Conservation (phyloP, 2,797 vertebrate genomes). For the Chloroceryle inda region DNA sequence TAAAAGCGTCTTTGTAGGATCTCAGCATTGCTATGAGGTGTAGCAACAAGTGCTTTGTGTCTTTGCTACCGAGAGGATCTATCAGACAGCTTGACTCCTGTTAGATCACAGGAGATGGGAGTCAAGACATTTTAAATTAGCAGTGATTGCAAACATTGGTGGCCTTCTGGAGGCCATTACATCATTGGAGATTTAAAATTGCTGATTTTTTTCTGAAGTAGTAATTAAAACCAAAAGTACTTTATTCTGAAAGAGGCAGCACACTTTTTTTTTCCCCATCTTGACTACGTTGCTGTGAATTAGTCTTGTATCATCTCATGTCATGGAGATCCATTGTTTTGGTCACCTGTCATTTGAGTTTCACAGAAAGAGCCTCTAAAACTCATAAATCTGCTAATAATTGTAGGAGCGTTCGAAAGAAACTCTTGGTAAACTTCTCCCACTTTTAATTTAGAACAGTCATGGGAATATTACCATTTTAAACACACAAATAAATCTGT, state of each 20-base stretch:
- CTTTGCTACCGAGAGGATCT: background rate
- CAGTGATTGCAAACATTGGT: background rate
- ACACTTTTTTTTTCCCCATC: background rate
- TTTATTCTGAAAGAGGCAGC: background rate
- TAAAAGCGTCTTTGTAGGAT: background rate
- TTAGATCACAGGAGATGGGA: background rate
- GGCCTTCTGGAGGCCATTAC: background rate
- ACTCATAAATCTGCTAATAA: background rate
- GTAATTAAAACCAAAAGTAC: background rate
- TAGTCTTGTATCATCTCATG: background rate
- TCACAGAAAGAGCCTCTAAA: background rate
- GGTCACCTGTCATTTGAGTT: background rate
- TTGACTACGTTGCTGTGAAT: background rate
- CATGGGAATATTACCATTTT: background rate
- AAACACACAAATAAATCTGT: background rate
- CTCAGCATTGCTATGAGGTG: background rate
- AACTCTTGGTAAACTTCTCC: background rate
- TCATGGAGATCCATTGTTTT: background rate
- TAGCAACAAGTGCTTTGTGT: background rate
- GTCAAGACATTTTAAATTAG: background rate
- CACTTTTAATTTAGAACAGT: background rate
- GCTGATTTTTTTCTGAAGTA: background rate
- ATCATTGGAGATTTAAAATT: background rate
- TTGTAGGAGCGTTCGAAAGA: rapidly evolving
- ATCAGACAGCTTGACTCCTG: background rate